Percentiles rank a stretch among this genome's conserved stretches.
Conservation (phyloP, 2,888 invertebrate genomes). For the Herminia tarsipennalis region DNA sequence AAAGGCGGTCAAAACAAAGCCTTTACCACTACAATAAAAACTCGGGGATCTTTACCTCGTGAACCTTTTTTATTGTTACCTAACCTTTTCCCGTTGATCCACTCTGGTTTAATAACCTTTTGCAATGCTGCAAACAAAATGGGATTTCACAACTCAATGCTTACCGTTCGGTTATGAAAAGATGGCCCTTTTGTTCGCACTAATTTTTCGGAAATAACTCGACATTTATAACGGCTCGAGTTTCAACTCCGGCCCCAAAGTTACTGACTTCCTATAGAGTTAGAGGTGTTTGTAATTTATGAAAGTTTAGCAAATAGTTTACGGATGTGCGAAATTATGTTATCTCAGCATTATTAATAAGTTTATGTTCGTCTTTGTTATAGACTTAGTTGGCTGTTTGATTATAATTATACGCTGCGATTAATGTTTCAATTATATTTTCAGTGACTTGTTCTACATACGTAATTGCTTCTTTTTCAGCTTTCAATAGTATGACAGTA, state of each 20-base stretch:
- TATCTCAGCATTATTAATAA: slow-evolving; percentile 18
- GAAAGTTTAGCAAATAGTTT: slow-evolving; percentile 28
- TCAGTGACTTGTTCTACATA: neutral
- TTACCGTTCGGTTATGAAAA: slow-evolving; percentile 24
- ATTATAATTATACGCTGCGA: neutral
- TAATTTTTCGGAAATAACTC: slow-evolving; percentile 22
- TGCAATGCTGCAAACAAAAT: slow-evolving; percentile 55
- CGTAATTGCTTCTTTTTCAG: too few relatives aligned
- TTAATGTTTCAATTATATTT: neutral
- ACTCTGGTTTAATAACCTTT: slow-evolving; percentile 71
- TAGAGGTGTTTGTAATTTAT: slow-evolving; percentile 20
- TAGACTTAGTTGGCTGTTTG: slow-evolving; percentile 1
- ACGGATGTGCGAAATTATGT: slow-evolving; percentile 25
- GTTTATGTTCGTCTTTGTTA: slow-evolving; percentile 5
- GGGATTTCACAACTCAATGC: slow-evolving; percentile 46
- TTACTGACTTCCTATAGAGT: slow-evolving; percentile 19
- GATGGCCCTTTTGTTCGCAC: slow-evolving; percentile 24
- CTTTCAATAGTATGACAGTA: too few relatives aligned
- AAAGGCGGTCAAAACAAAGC: slow-evolving; percentile 66
- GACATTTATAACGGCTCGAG: neutral
- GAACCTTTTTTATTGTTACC: slow-evolving; percentile 71
- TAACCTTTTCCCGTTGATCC: slow-evolving; percentile 74
- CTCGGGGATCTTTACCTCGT: slow-evolving; percentile 64
- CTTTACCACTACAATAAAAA: slow-evolving; percentile 60
- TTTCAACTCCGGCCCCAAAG: slow-evolving; percentile 15